Evolutionary conservation across 2,797 vertebrate genomes (phyloP), one percentile per base, ranked within the genome.

Genomic region (Peromyscus eremicus): DNA sequence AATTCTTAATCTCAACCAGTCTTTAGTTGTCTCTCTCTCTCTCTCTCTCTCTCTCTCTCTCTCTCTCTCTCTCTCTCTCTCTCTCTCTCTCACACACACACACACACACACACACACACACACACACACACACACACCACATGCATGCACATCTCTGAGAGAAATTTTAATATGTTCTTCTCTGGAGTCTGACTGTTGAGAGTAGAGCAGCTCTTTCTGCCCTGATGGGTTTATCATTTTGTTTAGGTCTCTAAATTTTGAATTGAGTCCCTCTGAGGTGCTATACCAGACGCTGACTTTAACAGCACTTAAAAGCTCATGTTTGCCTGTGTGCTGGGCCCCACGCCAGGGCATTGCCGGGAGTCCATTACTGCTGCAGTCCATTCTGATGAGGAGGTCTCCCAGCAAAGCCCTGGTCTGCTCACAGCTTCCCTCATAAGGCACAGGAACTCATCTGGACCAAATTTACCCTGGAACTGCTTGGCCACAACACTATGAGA

Each of bases 371-470:
- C 76, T 62, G 57, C 68, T 76, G 89, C 91, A 55, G 1, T 89
- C 29, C 10, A 25, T 80, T 66, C 77, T 43, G 88, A 81, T n/a
- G 97, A 92, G 96, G 94, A 81, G 95, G 96, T 94, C 91, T 97
- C 92, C 82, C 85, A 96, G 96, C 96, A 87, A 86, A 0, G 19
- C 93, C 25, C 68, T 40, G 96, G 98, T 98, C 98, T 98, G 96
- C 98, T 99, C 90, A 55, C 80, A 94, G 97, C 96, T 98, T 98
- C 97, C 86, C 98, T 98, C 97, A 91, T 98, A 97, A 98, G 98
- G 98, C 98, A 98, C 98, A 97, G 97, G 96, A 96, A 97, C 98
- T 99, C 99, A 99, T 99, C 99, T 99, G 98, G 98, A 97, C 98
- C 98, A 98, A 97, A 98, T 99, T 99, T 99, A 97, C 98, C 93